These are phyloP conservation scores for Rhinichthys klamathensis DNA, from an alignment of 2,113 vertebrate species.

Conservation along the genomic window DNA sequence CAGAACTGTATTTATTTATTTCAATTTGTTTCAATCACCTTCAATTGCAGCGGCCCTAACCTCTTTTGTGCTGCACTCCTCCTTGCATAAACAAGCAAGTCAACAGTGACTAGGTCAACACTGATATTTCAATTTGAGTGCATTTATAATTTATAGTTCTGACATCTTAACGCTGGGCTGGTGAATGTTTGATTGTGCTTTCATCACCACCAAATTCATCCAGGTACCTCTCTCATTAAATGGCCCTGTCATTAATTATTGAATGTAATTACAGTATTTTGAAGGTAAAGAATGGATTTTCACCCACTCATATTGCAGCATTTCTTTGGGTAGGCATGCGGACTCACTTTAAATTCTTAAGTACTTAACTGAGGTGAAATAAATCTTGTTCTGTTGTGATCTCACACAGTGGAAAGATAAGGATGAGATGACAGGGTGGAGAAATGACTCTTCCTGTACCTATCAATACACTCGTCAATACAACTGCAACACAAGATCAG, in stretches of 20 bases:
- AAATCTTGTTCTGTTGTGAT: slow-evolving; percentile 6
- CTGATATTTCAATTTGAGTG: slow-evolving; percentile 12
- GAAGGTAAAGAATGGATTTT: slow-evolving; percentile 32
- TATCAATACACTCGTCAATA: slow-evolving; percentile 29
- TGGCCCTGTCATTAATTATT: slow-evolving; percentile 12
- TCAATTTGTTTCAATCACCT: too few species aligned
- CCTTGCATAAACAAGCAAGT: background rate
- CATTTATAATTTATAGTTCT: slow-evolving; percentile 16
- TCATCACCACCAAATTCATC: background rate
- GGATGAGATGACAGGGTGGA: background rate
- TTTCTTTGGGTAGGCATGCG: background rate
- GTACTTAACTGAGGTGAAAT: background rate
- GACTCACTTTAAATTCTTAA: slow-evolving; percentile 5
- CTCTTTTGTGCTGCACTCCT: background rate
- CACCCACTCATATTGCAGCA: background rate
- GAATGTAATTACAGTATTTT: slow-evolving; percentile 11
- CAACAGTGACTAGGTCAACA: background rate
- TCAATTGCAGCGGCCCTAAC: background rate
- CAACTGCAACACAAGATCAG: slow-evolving; percentile 17
- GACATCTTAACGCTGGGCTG: slow-evolving; percentile 1
- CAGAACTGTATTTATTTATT: too few species aligned
- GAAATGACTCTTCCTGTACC: background rate
- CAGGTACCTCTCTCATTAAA: background rate
- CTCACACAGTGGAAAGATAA: background rate
- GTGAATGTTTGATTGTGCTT: background rate